These are phyloP conservation scores for Thalassophryne amazonica DNA, from an alignment of 2,797 vertebrate genomes.

Conservation along the genomic window DNA sequence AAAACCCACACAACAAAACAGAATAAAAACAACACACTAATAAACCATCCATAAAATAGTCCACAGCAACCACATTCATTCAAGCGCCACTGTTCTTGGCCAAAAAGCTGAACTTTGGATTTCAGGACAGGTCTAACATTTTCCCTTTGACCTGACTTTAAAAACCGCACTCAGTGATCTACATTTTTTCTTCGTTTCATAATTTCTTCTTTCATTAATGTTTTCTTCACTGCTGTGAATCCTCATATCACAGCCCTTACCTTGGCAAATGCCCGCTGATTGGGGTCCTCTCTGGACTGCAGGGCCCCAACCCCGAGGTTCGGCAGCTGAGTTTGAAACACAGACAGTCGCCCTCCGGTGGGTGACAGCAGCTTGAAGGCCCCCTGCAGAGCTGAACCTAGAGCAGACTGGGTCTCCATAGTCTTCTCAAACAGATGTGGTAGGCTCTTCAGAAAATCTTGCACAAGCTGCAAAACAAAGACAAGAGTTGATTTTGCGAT, in stretches of 20 bases:
- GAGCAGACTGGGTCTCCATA: slow-evolving; percentile 93
- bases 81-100: no score
- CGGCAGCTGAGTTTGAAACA: slow-evolving; percentile 95
- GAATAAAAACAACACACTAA: no score
- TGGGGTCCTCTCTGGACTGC: slow-evolving; percentile 91
- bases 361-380: slow-evolving; percentile 93
- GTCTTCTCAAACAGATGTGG: slow-evolving; percentile 92
- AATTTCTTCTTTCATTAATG: neutral
- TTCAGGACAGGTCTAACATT: no score
- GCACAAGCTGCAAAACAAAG: slow-evolving; percentile 84
- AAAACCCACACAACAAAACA: no score
- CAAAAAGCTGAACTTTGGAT: no score
- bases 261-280: slow-evolving; percentile 89
- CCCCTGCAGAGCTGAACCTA: slow-evolving; percentile 92
- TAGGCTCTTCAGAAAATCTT: slow-evolving; percentile 89
- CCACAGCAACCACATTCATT: no score
- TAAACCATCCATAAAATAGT: no score
- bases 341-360: slow-evolving; percentile 90
- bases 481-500: no score
- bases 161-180: no score
- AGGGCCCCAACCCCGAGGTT: slow-evolving; percentile 88
- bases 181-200: no score
- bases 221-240: neutral
- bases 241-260: slow-evolving; percentile 51
- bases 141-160: no score